Conservation (phyloP, 2,888 invertebrate species). For the Parascotia fuliginaria region DNA sequence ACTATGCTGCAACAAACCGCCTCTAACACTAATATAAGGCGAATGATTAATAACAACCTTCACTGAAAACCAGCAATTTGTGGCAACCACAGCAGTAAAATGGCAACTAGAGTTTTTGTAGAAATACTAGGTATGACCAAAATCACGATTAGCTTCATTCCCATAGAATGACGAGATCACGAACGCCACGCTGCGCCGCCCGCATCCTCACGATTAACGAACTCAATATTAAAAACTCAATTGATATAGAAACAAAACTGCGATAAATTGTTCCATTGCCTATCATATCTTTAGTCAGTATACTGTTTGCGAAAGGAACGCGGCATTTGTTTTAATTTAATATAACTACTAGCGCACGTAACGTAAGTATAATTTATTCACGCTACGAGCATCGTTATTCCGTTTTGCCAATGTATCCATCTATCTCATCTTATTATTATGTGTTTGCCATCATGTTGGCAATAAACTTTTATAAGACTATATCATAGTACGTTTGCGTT, state of each 20-base stretch:
- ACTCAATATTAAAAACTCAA: conserved; percentile 29
- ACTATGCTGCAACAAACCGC: not conserved
- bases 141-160: conserved; percentile 48
- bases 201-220: conserved; percentile 32
- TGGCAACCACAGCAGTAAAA: too few species aligned
- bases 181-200: conserved; percentile 2
- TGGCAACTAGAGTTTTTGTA: conserved; percentile 33
- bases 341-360: not conserved
- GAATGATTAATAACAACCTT: conserved; percentile 26
- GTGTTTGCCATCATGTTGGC: too few species aligned
- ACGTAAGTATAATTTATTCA: not conserved
- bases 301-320: not conserved
- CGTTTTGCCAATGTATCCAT: too few species aligned
- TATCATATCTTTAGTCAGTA: not conserved
- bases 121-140: conserved; percentile 29
- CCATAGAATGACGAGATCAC: conserved; percentile 25
- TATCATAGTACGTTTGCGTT: too few species aligned
- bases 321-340: not conserved
- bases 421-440: too few species aligned
- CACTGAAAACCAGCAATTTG: conserved; percentile 23
- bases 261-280: conserved; percentile 1
- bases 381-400: not conserved
- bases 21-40: conserved; percentile 7
- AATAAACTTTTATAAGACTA: too few species aligned
- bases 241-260: conserved; percentile 19